These are phyloP conservation scores for Zaprionus obscuricornis DNA, from an alignment of 2,888 invertebrate species.

Conservation along the genomic window DNA sequence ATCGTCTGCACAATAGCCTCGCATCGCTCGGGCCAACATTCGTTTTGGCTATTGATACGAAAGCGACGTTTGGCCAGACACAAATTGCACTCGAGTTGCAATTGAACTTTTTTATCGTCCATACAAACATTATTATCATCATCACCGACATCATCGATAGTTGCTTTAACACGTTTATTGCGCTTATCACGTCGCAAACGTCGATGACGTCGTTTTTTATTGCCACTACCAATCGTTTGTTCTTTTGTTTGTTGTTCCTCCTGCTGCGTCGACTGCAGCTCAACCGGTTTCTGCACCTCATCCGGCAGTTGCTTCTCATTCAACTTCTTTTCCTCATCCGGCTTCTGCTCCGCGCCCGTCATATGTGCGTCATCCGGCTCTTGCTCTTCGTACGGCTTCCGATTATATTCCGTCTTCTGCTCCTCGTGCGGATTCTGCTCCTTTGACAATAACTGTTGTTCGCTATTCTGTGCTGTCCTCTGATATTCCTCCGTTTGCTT, in stretches of 20 bases:
- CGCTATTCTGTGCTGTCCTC: too few relatives aligned
- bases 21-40: constrained; percentile 81
- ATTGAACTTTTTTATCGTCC: constrained; percentile 46
- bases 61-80: constrained; percentile 75
- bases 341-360: neutral
- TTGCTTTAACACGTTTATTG: neutral
- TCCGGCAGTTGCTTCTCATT: neutral
- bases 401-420: too few relatives aligned
- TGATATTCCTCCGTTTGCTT: constrained; percentile 3
- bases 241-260: neutral
- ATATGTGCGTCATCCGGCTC: too few relatives aligned
- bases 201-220: constrained; percentile 12
- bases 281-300: neutral
- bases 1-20: constrained; percentile 69
- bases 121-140: too few relatives aligned
- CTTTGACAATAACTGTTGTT: too few relatives aligned
- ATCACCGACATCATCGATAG: neutral
- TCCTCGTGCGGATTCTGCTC: too few relatives aligned
- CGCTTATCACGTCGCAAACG: constrained; percentile 25
- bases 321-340: neutral
- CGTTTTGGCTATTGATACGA: constrained; percentile 65
- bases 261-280: constrained; percentile 1
- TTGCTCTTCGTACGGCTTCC: too few relatives aligned
- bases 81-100: constrained; percentile 69
- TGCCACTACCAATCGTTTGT: neutral